These are phyloP conservation scores for Pygathrix nemaeus DNA, from an alignment of 2,113 vertebrate genomes.

Conservation along the genomic window DNA sequence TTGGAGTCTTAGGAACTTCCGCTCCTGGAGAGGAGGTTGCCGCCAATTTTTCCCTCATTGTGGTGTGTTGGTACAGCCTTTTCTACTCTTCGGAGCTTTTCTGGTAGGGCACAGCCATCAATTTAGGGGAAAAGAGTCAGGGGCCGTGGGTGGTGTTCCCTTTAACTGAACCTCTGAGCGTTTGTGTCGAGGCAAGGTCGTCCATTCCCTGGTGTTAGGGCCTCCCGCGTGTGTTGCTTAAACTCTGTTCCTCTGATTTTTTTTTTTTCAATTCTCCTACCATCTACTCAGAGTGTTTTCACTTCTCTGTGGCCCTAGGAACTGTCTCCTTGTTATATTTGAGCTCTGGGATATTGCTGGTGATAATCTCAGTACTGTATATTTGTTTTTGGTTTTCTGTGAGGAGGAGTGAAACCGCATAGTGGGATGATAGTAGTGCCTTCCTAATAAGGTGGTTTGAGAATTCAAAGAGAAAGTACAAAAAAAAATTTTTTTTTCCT, in stretches of 20 bases:
- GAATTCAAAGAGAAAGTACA: not conserved
- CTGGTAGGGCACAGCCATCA: too few species aligned
- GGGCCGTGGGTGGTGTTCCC: not conserved
- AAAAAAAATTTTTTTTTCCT: not conserved
- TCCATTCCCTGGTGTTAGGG: not conserved
- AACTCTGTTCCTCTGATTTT: not conserved
- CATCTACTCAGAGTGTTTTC: too few species aligned
- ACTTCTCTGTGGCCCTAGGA: too few species aligned
- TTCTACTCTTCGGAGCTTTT: not conserved
- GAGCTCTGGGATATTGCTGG: too few species aligned
- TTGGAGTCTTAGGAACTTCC: not conserved
- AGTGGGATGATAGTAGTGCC: not conserved
- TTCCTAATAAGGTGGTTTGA: not conserved
- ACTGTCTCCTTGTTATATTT: too few species aligned
- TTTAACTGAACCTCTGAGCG: not conserved
- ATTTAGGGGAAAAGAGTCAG: not conserved
- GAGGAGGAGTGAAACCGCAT: not conserved
- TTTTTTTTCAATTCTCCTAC: not conserved
- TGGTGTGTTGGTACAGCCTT: not conserved
- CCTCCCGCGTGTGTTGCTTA: not conserved
- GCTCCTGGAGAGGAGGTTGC: accelerated
- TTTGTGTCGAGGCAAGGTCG: not conserved
- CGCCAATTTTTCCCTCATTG: accelerated
- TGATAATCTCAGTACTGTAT: too few species aligned
- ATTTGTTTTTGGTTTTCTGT: too few species aligned